These are phyloP conservation scores for Hycleus phaleratus DNA, from an alignment of 1,140 invertebrate genomes.

Conservation along the genomic window DNA sequence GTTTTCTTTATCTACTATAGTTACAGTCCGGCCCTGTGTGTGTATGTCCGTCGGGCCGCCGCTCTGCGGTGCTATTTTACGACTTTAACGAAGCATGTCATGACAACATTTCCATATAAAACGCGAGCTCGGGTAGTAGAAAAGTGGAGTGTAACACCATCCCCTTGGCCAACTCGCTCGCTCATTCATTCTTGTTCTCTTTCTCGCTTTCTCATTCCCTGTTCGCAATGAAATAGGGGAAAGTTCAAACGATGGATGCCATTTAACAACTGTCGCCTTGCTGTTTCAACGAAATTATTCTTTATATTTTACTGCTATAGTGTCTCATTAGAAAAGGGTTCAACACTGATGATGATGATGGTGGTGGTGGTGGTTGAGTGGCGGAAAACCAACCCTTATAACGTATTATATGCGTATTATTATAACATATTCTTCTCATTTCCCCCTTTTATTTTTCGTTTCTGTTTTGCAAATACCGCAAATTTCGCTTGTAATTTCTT, in stretches of 20 bases:
- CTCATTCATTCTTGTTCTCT: too few species aligned
- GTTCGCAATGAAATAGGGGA: conserved; percentile 37
- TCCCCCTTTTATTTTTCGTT: neutral
- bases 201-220: conserved; percentile 32
- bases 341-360: too few species aligned
- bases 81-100: conserved; percentile 39
- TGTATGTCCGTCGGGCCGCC: neutral
- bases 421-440: neutral
- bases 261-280: conserved; percentile 28
- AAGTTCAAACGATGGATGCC: conserved; percentile 20
- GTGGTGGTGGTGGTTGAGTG: too few species aligned
- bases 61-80: conserved; percentile 34
- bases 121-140: conserved; percentile 19
- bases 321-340: conserved; percentile 6
- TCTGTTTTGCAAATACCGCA: neutral
- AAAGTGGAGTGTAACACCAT: neutral
- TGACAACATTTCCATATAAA: conserved; percentile 39
- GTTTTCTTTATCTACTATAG: too few species aligned
- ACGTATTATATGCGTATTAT: neutral
- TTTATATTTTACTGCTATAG: conserved; percentile 12
- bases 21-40: conserved; percentile 30
- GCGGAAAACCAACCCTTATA: neutral
- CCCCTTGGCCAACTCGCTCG: too few species aligned
- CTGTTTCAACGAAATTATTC: conserved; percentile 25
- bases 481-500: neutral